Evolutionary conservation across 92 coral and sea anemone genomes (phyloP).

Genomic region (Zoanthus gigantus): DNA sequence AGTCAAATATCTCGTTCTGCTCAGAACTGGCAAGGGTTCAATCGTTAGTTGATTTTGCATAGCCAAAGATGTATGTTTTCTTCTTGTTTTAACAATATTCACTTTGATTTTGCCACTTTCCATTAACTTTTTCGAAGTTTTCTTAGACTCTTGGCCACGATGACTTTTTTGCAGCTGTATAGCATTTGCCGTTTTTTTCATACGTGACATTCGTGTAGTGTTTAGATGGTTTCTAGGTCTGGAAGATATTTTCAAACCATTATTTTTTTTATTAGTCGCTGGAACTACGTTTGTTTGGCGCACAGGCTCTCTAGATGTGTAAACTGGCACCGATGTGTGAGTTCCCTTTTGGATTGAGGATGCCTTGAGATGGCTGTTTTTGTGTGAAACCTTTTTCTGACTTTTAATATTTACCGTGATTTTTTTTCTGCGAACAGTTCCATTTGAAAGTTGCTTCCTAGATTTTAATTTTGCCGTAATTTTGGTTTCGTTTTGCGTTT

Average conservation of each 20-base stretch:
- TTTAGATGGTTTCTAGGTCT: neutral
- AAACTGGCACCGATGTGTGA: neutral
- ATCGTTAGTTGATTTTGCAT: neutral
- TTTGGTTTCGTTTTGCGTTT: neutral
- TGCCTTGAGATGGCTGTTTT: neutral
- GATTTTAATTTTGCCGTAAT: neutral
- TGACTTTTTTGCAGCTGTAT: neutral
- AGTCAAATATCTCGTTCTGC: neutral
- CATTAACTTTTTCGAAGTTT: neutral
- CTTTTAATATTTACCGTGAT: neutral
- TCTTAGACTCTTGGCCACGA: neutral
- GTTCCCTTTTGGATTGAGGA: neutral
- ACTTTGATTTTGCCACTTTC: neutral
- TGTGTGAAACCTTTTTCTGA: neutral
- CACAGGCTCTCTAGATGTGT: neutral
- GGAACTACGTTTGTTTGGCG: neutral
- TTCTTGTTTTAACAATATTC: neutral
- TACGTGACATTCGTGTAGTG: neutral
- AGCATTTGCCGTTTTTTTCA: neutral
- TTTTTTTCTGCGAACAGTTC: neutral
- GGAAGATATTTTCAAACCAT: neutral
- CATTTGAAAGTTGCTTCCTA: neutral
- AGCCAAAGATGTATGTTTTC: neutral
- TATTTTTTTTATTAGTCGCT: neutral
- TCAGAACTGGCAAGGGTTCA: neutral